These are phyloP conservation scores for Diuraphis noxia DNA, from an alignment of 1,140 invertebrate genomes.

Conservation along the genomic window DNA sequence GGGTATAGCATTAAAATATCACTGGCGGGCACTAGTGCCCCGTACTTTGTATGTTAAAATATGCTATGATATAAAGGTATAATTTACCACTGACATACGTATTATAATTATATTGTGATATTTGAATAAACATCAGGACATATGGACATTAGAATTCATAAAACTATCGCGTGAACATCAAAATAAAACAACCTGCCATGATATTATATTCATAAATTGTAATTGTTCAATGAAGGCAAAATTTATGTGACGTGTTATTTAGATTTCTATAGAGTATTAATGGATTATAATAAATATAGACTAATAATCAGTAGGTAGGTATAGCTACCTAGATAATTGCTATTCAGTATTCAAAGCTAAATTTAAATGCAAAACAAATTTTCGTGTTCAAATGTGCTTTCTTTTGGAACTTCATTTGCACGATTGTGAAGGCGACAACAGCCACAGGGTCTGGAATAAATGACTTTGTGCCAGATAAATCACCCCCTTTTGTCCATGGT, in stretches of 20 bases:
- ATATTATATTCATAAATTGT: not conserved
- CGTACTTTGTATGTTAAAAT: no score
- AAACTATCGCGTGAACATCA: not conserved
- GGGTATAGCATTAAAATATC: no score
- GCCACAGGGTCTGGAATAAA: constrained; percentile 6
- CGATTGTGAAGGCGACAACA: constrained; percentile 14
- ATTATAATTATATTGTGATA: not conserved
- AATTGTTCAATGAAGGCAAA: not conserved
- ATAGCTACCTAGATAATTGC: not conserved
- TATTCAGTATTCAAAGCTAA: not conserved
- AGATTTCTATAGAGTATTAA: not conserved
- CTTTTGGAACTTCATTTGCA: constrained; percentile 17
- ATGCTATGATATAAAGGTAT: no score
- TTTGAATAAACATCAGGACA: not conserved
- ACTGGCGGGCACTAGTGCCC: no score
- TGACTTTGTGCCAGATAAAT: constrained; percentile 19
- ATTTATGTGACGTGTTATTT: not conserved
- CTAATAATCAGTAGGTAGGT: not conserved
- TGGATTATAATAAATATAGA: not conserved
- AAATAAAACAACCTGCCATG: not conserved
- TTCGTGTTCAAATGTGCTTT: not conserved
- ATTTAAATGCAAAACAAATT: constrained; percentile 15
- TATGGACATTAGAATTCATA: not conserved
- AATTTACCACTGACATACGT: no score
- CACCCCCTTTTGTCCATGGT: constrained; percentile 11